Percentiles rank a stretch among this genome's conserved stretches.
phyloP scores from a whole-genome alignment of 2,888 invertebrate genomes.

The Parapristionchus giblindavisi region DNA sequence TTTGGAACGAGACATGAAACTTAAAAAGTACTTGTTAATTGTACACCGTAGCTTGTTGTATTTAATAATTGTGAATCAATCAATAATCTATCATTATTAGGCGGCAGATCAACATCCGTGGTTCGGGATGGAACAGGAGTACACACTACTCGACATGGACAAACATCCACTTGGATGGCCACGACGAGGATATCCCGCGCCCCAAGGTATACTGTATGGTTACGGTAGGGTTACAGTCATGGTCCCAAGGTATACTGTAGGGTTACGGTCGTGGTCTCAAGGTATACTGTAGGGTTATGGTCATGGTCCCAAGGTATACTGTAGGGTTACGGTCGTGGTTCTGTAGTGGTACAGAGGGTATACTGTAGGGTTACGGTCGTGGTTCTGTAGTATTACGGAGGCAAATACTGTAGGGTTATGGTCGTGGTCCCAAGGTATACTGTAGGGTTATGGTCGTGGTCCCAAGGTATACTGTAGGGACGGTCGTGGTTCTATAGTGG shows the following conservation, averaged over 20 bases:
- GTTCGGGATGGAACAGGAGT: conserved; percentile 73
- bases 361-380: conserved; percentile 9
- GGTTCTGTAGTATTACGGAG: background rate
- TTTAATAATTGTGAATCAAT: too few species aligned
- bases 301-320: background rate
- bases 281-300: conserved; percentile 1
- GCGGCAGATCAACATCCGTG: conserved; percentile 58
- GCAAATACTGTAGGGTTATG: background rate
- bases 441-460: background rate
- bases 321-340: background rate
- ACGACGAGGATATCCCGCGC: conserved; percentile 43
- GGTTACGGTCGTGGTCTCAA: background rate
- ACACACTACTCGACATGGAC: conserved; percentile 72
- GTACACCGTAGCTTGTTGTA: too few species aligned
- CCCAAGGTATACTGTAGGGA: too few species aligned
- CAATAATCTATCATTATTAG: too few species aligned
- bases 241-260: background rate
- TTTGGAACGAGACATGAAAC: too few species aligned
- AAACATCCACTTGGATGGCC: conserved; percentile 66
- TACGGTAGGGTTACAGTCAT: too few species aligned
- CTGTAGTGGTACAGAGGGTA: background rate
- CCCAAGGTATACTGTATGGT: conserved; percentile 42
- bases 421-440: background rate
- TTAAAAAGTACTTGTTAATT: too few species aligned
- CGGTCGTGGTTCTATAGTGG: too few species aligned